Evolutionary conservation across 2,888 invertebrate species (phyloP), one percentile per base, ranked within the genome.

Genomic region (Bimastos eiseni): DNA sequence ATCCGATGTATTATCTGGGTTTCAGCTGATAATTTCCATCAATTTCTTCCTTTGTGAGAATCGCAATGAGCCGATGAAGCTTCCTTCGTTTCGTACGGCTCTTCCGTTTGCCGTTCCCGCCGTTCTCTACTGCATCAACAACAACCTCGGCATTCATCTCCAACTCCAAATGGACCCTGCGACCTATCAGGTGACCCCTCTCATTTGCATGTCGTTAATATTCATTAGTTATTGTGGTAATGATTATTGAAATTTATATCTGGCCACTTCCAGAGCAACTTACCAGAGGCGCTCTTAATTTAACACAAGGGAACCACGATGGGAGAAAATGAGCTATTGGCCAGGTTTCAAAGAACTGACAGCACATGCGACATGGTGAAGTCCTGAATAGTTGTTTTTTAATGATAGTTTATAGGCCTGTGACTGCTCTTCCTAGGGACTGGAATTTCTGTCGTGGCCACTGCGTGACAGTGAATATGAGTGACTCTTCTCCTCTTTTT

Each of bases 131-230:
- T 93, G 93, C 91, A 91, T 94, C 91, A 95, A 94, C 92, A 95
- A 95, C 92, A 95, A 95, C 92, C 91, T 95, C 11, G 93, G 94
- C 34, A 93, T 95, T 11, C 93, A 94, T 90, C 94, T 95, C 94
- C 95, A 95, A 91, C 91, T 93, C 33, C 93, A 95, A 41, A 95
- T 95, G 95, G 95, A 95, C 91, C 95, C 95, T 24, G 94, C 95
- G 3, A 94, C 95, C 19, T 95, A 94, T 91, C 95, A 95, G 94
- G 95, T 95, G 86, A 86, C 36, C 37, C 4, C 30, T 70, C 0
- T n/a, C 49, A 49, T 49, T n/a, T 70, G n/a, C 70, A 70, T 11
- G 0, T 49, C 49, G 24, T 49, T 49, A 24, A 49, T 70, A 1
- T 30, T 4, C 70, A n/a, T 70, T 70, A 5, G n/a, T 70, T n/a